Base-by-base conservation (phyloP, 2,888 invertebrate genomes). In the Phasia obesa region DNA sequence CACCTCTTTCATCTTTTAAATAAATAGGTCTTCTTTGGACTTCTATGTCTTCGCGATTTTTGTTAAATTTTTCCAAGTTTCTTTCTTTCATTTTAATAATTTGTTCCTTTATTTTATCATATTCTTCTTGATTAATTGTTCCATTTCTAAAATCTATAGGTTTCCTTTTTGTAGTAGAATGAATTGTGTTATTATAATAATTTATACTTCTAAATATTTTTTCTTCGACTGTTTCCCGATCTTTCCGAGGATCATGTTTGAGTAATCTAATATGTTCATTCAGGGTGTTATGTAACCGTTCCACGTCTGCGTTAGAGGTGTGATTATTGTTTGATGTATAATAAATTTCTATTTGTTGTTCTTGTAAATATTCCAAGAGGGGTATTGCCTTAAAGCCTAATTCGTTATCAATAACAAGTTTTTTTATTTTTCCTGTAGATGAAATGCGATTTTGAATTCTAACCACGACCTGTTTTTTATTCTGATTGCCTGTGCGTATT, bases 261-360 rank as follows among this genome's bases (percentile, higher is more conserved):
- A 27, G 6, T 27, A 27, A 27, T 6, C 27, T 27, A 4, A 4
- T 27, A 6, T 27, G 27, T 27, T 27, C 27, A 6, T 27, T 27
- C 6, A 27, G 6, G 6, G 27, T 27, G 27, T 85, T 84, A 17
- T 86, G 85, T 19, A 85, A 11, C 5, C 85, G 51, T 82, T 85
- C 85, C 11, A 27, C 6, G 6, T 27, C 27, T 4, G 27, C 27
- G 27, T 27, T 27, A n/a, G n/a, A n/a, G n/a, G n/a, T n/a, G n/a
- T n/a, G n/a, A n/a, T n/a, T n/a, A n/a, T n/a, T n/a, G n/a, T n/a
- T n/a, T 27, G 27, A 38, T 9, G 38, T 38, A 9, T 38, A 38
- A 13, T 38, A 9, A 2, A 38, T 38, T 38, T 38, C 38, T 4
- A 38, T 38, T 9, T 11, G 2, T 13, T 38, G 17, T 2, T 44